Conservation (phyloP, 2,113 vertebrate genomes). For the Apus apus region DNA sequence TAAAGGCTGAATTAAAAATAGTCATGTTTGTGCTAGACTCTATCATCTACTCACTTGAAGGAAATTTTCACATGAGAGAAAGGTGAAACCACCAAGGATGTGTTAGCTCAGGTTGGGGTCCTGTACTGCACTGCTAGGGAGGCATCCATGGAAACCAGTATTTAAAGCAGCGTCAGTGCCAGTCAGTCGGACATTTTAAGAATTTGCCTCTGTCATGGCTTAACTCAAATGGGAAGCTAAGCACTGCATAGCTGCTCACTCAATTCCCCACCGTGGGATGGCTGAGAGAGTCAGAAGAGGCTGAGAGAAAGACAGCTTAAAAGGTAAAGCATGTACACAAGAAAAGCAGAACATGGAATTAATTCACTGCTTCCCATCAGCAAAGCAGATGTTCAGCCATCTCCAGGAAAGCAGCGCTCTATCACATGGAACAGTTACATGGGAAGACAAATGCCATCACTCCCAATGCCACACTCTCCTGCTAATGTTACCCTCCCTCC, state of each 20-base stretch:
- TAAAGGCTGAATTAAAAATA: neutral
- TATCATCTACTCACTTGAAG: neutral
- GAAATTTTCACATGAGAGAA: neutral
- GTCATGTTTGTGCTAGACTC: neutral
- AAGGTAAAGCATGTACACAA: rapidly evolving
- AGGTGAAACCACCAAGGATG: neutral
- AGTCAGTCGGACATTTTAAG: neutral
- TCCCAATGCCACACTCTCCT: rapidly evolving
- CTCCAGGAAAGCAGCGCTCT: neutral
- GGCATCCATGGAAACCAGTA: rapidly evolving
- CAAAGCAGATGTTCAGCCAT: neutral
- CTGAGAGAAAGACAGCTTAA: neutral
- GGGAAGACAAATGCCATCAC: neutral
- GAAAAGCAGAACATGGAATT: neutral
- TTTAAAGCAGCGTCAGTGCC: neutral
- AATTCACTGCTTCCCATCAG: rapidly evolving
- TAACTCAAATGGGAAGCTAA: neutral
- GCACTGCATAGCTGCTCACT: neutral
- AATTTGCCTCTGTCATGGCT: rapidly evolving
- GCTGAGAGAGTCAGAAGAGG: neutral
- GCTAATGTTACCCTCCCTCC: neutral
- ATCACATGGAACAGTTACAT: rapidly evolving
- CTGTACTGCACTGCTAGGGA: neutral
- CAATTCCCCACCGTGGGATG: neutral
- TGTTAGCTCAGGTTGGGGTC: neutral